Evolutionary conservation across 2,113 vertebrate genomes (phyloP).

Genomic region (Ictidomys tridecemlineatus): DNA sequence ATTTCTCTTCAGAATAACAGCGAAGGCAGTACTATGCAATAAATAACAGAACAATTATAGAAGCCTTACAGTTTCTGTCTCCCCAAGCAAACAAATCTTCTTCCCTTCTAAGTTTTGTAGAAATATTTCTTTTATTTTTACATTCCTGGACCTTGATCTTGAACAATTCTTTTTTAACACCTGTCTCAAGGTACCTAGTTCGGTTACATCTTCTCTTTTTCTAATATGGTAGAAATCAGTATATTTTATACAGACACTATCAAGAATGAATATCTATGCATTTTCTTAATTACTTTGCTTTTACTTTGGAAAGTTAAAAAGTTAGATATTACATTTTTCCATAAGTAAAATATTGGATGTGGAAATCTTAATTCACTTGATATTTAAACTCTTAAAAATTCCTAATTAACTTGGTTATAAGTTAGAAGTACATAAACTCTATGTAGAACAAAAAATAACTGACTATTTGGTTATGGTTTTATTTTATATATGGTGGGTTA

Average conservation of each 20-base stretch:
- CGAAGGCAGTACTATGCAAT: neutral
- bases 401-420: neutral
- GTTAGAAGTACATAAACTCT: neutral
- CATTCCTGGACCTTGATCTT: neutral
- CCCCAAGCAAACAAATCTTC: slow-evolving; percentile 28
- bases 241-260: neutral
- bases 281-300: neutral
- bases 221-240: neutral
- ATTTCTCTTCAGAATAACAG: slow-evolving; percentile 53
- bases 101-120: neutral
- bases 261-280: neutral
- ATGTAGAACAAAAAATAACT: neutral
- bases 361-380: neutral
- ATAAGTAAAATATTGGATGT: neutral
- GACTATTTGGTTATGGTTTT: neutral
- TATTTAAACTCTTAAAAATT: neutral
- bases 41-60: slow-evolving; percentile 56
- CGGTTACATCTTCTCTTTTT: neutral
- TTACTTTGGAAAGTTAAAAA: neutral
- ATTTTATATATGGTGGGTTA: neutral
- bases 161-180: neutral
- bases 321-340: neutral
- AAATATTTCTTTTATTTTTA: slow-evolving; percentile 27
- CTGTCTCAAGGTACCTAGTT: neutral
- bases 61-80: slow-evolving; percentile 31